phyloP scores from a whole-genome alignment of 2,113 vertebrate species.

The Ceyx margarethae region DNA sequence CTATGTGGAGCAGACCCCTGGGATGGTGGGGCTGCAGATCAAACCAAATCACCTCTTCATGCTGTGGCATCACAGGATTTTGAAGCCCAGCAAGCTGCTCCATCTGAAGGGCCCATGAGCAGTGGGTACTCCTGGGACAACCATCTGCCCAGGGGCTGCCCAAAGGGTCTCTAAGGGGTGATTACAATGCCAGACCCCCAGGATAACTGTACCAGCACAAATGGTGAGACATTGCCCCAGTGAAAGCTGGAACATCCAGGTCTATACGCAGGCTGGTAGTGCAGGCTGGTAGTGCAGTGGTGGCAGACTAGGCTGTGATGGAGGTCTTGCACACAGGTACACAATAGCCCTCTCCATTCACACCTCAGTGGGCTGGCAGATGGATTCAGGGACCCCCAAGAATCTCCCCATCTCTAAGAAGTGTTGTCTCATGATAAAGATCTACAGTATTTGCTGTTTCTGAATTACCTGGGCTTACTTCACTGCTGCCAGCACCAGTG shows the following conservation, averaged over 20 bases:
- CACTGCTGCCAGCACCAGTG: neutral
- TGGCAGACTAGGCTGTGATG: no score
- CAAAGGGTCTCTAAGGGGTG: neutral
- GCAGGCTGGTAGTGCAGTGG: neutral
- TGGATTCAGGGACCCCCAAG: neutral
- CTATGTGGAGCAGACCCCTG: neutral
- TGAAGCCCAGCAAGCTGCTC: neutral
- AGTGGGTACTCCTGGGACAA: neutral
- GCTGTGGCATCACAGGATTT: neutral
- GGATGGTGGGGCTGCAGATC: neutral
- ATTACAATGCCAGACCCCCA: neutral
- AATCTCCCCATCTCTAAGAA: accelerated
- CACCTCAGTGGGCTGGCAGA: neutral
- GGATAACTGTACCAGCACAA: neutral
- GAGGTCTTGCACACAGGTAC: neutral
- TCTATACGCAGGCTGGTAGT: accelerated
- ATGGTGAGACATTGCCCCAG: neutral
- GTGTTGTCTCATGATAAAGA: neutral
- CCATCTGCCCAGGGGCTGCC: neutral
- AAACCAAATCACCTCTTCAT: neutral
- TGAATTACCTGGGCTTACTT: neutral
- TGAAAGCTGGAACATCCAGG: neutral
- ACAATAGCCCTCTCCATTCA: neutral
- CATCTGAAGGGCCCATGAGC: neutral
- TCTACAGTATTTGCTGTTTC: neutral